A percentile compares a stretch with the other conserved stretches of the same genome.
Evolutionary conservation across 2,888 invertebrate genomes (phyloP).

Genomic region (Antheraea assamensis): DNA sequence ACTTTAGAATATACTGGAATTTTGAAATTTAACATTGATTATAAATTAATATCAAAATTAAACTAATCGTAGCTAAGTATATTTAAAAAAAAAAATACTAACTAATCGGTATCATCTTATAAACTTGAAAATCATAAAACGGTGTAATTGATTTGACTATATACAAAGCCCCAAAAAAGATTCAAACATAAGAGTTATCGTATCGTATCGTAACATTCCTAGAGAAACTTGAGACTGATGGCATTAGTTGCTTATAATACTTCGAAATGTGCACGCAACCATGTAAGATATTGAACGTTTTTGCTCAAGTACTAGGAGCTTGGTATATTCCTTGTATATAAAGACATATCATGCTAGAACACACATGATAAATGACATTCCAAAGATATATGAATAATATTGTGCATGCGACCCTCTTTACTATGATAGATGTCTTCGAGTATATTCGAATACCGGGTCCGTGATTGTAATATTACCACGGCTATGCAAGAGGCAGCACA

Average conservation of each 20-base stretch:
- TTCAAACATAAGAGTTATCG: no score
- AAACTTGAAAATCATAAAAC: neutral
- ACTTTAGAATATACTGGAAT: neutral
- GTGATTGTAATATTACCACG: neutral
- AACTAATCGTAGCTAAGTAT: neutral
- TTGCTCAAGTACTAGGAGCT: conserved; percentile 1
- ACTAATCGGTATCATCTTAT: neutral
- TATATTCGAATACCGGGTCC: neutral
- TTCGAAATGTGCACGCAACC: neutral
- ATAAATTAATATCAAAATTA: neutral
- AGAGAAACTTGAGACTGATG: neutral
- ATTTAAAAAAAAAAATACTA: neutral
- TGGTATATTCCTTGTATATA: neutral
- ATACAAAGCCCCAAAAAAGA: no score
- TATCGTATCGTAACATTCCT: neutral
- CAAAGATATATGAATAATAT: neutral
- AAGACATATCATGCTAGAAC: neutral
- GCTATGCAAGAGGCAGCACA: neutral
- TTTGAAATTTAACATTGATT: neutral
- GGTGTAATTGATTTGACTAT: neutral
- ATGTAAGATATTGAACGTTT: neutral
- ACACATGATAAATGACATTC: neutral
- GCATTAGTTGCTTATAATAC: neutral
- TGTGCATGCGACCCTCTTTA: neutral
- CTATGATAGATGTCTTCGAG: neutral